Base-by-base conservation (phyloP, 2,113 vertebrate species). In the Chaetura pelagica region DNA sequence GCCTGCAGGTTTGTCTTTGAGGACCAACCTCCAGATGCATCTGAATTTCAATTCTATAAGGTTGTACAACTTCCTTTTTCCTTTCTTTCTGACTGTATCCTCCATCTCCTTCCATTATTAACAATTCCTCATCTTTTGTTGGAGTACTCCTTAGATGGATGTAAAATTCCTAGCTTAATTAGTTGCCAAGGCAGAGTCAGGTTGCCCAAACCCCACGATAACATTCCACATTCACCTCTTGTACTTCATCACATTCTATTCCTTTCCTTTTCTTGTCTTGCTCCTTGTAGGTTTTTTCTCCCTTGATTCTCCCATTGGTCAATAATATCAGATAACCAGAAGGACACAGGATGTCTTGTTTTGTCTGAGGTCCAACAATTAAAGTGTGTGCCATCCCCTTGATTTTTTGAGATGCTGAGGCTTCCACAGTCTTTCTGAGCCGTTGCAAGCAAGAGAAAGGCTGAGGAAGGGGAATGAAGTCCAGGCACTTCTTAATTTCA, bases 341-440 rank as follows among this genome's bases (percentile, higher is more conserved):
- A 86, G 66, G 66, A 75, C 3, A 61, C 34, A 67, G 15, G 54
- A 64, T 76, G 40, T 91, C 74, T 82, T 67, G 57, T 78, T 93
- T 93, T 80, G 46, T 91, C 35, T 85, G 67, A 76, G n/a, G 62
- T 81, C 66, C 79, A 78, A 64, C 57, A 91, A 59, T 87, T 87
- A 72, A 82, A 75, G 0, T 66, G 44, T 77, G 27, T 81, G 69
- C 15, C 30, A 75, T 79, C 52, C 18, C 22, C n/a, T 84, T 93
- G 69, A 61, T 82, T 35, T 68, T 87, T 67, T 73, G 35, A 61
- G 66, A 49, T 76, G 54, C 55, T 71, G 67, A 95, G 40, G 27
- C 74, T 84, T 30, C 44, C 24, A 57, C 5, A 24, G 26, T 83
- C 57, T 79, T 82, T 59, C 71, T 61, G 30, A 85, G 64, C 13